These are phyloP conservation scores for Calidris pugnax DNA, from an alignment of 2,113 vertebrate species.

Conservation along the genomic window DNA sequence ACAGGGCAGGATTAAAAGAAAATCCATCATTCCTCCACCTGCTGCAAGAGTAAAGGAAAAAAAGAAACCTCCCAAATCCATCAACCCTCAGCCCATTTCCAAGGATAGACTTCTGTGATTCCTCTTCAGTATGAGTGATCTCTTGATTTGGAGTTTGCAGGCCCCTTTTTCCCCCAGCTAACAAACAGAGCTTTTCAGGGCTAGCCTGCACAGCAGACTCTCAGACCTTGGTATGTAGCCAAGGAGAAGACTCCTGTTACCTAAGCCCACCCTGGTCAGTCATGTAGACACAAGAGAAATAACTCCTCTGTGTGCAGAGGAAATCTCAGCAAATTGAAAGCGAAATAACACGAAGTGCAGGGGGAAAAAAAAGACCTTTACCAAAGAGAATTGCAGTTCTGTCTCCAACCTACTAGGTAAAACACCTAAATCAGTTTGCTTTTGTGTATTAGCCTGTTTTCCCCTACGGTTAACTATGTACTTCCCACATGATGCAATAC, in stretches of 20 bases:
- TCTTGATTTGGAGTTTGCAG: not conserved
- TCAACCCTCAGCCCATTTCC: not conserved
- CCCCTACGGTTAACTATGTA: not conserved
- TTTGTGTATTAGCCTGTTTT: not conserved
- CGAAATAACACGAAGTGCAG: not conserved
- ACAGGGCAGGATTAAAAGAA: constrained; percentile 2
- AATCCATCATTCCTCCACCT: not conserved
- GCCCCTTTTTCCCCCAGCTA: not conserved
- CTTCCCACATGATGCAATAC: not conserved
- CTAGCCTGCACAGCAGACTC: not conserved
- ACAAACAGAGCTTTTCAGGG: not conserved
- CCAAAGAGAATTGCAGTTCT: not conserved
- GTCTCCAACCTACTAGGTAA: not conserved
- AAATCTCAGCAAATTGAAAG: constrained; percentile 6
- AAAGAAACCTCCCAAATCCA: not conserved
- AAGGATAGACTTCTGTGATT: not conserved
- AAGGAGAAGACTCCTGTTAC: not conserved
- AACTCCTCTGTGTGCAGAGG: not conserved
- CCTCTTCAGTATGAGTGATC: not conserved
- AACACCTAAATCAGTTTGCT: not conserved
- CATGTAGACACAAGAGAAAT: not conserved
- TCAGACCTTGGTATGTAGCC: not conserved
- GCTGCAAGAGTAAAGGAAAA: not conserved
- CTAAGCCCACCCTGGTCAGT: not conserved
- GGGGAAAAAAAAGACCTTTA: not conserved